Base-by-base conservation (phyloP, 2,888 invertebrate genomes). In the Spodoptera exigua region DNA sequence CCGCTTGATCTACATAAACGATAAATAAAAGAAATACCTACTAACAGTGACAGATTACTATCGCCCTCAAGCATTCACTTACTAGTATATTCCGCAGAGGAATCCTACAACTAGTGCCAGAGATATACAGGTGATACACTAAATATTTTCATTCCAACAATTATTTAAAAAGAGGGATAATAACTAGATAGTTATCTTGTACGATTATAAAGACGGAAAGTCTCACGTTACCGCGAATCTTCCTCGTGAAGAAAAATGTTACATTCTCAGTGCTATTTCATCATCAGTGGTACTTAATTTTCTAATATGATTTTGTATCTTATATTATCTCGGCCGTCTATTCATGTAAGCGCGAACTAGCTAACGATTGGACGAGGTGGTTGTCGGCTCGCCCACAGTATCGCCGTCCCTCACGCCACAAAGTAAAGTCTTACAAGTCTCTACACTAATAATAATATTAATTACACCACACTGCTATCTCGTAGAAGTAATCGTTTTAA, bases 401-500 rank as follows among this genome's bases (percentile, higher is more conserved):
- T 7, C 21, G 2, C 27, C 18, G 17, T 45, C 34, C 41, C 12
- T 16, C 36, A 32, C 14, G 13, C 16, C 40, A 60, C 68, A 74
- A 69, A 70, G 62, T 68, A 72, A 74, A 68, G 68, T n/a, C 75
- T 73, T 64, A 76, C 59, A 67, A 65, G 61, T 76, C 79, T 63
- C 53, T 60, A 66, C 65, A 77, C 83, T 82, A 84, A 86, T 86
- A 84, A 82, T 81, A 80, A 83, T 84, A 88, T 88, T 86, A 87
- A 88, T 87, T 85, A 85, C 82, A 73, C 74, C 61, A 61, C 65
- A 62, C 74, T 72, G 72, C 68, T 74, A 80, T 82, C 82, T 73
- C 62, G 80, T 63, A 78, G 73, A 83, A 85, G 81, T 87, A 86
- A 87, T 88, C 78, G 84, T 74, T 86, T 87, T 84, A 86, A 86